phyloP scores from a whole-genome alignment of 1,140 invertebrate genomes.

The Zaprionus taronus region DNA sequence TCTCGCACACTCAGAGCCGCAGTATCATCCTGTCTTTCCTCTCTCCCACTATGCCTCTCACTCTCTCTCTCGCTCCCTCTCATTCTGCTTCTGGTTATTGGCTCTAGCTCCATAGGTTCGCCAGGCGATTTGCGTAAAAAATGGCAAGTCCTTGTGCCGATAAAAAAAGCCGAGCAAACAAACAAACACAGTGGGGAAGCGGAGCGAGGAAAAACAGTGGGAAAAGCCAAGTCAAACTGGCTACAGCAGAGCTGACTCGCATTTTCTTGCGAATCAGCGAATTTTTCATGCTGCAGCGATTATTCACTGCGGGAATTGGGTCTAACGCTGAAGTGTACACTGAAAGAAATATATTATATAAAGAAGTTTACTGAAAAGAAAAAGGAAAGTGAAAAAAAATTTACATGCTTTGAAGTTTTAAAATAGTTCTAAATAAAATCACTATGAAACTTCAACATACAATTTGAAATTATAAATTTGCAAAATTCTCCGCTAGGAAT shows the following conservation, averaged over 20 bases:
- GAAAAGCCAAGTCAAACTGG: conserved; percentile 8
- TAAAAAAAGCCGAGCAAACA: conserved; percentile 52
- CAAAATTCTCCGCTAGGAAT: too few species aligned
- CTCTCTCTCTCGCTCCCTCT: background rate
- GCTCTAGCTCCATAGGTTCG: conserved; percentile 51
- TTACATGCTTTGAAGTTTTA: too few species aligned
- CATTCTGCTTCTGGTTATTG: conserved; percentile 53
- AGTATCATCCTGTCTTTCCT: background rate
- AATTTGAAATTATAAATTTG: too few species aligned
- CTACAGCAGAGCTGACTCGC: conserved; percentile 21
- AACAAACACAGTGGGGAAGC: conserved; percentile 52
- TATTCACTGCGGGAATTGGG: conserved; percentile 61
- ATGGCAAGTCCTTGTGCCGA: conserved; percentile 66
- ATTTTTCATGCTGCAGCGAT: conserved; percentile 82
- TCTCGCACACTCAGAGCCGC: conserved; percentile 31
- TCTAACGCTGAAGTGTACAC: conserved; percentile 39
- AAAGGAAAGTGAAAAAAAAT: background rate
- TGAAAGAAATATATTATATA: conserved; percentile 21
- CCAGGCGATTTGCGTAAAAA: conserved; percentile 76
- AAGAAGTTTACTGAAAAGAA: background rate
- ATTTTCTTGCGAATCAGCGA: conserved; percentile 75
- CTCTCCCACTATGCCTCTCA: background rate
- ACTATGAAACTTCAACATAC: too few species aligned
- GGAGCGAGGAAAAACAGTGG: conserved; percentile 31
- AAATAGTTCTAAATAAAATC: too few species aligned